phyloP scores from a whole-genome alignment of 1,140 invertebrate species.

The Atta cephalotes region DNA sequence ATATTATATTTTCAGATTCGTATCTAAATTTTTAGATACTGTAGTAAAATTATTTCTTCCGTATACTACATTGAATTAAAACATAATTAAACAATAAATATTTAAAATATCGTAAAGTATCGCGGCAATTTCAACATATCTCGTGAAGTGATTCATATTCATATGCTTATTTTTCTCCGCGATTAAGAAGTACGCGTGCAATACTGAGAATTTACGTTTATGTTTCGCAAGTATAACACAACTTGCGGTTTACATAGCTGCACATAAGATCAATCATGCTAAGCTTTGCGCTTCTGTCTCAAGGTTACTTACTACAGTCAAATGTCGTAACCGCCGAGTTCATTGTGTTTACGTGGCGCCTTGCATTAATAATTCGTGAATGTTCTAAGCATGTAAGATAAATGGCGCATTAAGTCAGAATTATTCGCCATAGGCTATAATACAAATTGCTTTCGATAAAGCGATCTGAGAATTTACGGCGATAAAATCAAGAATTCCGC shows the following conservation, averaged over 20 bases:
- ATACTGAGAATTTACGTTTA: constrained; percentile 29
- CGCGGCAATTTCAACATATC: constrained; percentile 11
- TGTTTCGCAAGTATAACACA: constrained; percentile 16
- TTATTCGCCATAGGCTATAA: constrained; percentile 18
- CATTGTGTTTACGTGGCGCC: constrained; percentile 31
- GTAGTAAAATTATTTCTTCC: too few relatives aligned
- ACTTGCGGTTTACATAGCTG: background rate
- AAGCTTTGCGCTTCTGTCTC: constrained; percentile 22
- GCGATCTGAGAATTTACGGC: background rate
- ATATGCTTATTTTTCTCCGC: background rate
- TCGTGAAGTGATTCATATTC: background rate
- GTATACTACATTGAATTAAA: background rate
- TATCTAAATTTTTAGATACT: too few relatives aligned
- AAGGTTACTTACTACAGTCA: constrained; percentile 22
- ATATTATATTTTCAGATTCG: too few relatives aligned
- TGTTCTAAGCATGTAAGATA: constrained; percentile 42
- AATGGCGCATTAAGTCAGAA: constrained; percentile 40
- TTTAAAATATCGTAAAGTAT: background rate
- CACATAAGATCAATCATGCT: constrained; percentile 45
- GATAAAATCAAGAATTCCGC: background rate
- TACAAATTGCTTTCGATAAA: constrained; percentile 4
- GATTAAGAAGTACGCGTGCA: background rate
- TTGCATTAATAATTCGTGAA: constrained; percentile 45
- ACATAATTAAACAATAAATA: background rate
- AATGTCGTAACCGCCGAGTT: background rate